These are phyloP conservation scores for Junonia oenone DNA, from an alignment of 2,888 invertebrate species.

Conservation along the genomic window DNA sequence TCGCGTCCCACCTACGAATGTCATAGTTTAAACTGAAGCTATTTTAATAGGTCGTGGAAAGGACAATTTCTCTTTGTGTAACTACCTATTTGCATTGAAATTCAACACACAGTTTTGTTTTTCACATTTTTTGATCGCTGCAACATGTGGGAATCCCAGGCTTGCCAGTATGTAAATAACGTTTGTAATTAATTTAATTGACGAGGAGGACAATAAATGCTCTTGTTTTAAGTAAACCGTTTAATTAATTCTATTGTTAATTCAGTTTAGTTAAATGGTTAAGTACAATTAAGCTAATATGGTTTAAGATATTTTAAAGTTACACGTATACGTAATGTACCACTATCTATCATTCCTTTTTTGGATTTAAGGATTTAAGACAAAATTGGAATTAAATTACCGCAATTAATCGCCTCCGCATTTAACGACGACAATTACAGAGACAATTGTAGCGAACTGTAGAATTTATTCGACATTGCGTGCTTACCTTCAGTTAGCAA, in stretches of 20 bases:
- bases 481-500: constrained; percentile 44
- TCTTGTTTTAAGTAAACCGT: background rate
- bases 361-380: constrained; percentile 16
- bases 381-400: constrained; percentile 55
- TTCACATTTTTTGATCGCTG: background rate
- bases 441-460: constrained; percentile 48
- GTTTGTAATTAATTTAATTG: background rate
- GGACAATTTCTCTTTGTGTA: constrained; percentile 15
- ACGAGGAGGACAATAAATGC: background rate
- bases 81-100: background rate
- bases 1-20: constrained; percentile 48
- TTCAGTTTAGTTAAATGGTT: background rate
- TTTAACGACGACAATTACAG: constrained; percentile 52
- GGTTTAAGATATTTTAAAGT: background rate
- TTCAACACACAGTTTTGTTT: background rate
- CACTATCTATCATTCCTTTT: constrained; percentile 4
- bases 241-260: background rate
- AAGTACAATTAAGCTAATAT: background rate
- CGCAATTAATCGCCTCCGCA: constrained; percentile 58
- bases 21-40: constrained; percentile 28
- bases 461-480: constrained; percentile 62
- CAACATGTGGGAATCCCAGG: background rate
- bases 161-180: background rate
- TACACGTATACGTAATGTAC: no score
- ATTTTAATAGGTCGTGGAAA: constrained; percentile 27